Percentiles rank a stretch among this genome's conserved stretches.
phyloP scores from a whole-genome alignment of 64 coral and sea anemone species.

The Montipora cactus region DNA sequence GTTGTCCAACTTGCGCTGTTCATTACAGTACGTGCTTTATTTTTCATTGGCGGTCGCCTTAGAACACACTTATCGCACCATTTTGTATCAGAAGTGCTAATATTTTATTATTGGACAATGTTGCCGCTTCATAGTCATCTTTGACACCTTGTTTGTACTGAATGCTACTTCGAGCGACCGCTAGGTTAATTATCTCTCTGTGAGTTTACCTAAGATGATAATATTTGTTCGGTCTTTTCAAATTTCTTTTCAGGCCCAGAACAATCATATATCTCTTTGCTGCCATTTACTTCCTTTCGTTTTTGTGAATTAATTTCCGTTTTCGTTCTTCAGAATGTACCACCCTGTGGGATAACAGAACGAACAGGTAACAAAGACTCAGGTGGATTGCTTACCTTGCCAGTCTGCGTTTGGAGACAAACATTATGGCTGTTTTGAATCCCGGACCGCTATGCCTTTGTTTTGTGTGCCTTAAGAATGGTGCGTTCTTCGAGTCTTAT shows the following conservation, averaged over 20 bases:
- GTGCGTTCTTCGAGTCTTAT: no score
- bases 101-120: background rate
- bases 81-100: background rate
- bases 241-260: background rate
- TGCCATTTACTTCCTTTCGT: background rate
- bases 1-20: background rate
- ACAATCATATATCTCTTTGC: background rate
- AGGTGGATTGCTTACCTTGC: background rate
- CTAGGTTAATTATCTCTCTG: constrained; percentile 1
- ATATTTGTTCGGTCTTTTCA: constrained; percentile 27
- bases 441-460: no score
- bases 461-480: no score
- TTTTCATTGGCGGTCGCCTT: background rate
- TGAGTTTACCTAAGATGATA: constrained; percentile 1
- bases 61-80: background rate
- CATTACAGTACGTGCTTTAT: no score
- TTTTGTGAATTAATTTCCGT: background rate
- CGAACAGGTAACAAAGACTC: background rate
- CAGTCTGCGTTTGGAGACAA: background rate
- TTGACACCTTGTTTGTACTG: constrained; percentile 1
- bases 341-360: background rate
- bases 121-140: background rate
- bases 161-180: constrained; percentile 4
- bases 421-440: background rate
- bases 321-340: background rate